A percentile compares a stretch with the other conserved stretches of the same genome.
Conservation (phyloP, 2,888 invertebrate species). For the Drosophila diplacantha region DNA sequence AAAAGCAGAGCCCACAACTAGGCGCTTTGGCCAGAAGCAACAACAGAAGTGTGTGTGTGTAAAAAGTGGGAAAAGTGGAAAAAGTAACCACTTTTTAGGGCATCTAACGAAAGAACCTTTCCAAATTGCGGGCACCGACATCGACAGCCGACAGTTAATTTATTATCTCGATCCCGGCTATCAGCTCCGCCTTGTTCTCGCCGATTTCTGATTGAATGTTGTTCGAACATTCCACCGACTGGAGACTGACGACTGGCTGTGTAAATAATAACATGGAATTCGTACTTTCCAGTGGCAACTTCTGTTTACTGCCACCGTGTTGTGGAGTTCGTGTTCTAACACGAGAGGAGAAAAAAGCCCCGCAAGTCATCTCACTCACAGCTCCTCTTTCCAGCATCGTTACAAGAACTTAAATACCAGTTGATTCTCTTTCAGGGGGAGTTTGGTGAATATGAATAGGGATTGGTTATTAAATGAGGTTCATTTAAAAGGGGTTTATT, state of each 20-base stretch:
- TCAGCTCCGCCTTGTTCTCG: constrained; percentile 26
- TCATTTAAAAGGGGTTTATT: too few species aligned
- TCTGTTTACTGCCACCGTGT: constrained; percentile 30
- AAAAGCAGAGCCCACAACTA: constrained; percentile 39
- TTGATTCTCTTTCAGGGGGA: constrained; percentile 11
- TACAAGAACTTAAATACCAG: constrained; percentile 15
- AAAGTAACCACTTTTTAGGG: constrained; percentile 17
- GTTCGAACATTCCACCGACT: constrained; percentile 29
- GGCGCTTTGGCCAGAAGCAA: constrained; percentile 25
- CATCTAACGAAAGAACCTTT: constrained; percentile 20
- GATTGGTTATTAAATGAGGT: neutral
- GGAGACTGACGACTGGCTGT: neutral
- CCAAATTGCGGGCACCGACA: constrained; percentile 6
- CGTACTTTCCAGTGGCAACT: constrained; percentile 37
- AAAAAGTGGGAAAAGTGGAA: constrained; percentile 10
- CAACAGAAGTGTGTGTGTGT: constrained; percentile 8
- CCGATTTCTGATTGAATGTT: constrained; percentile 43
- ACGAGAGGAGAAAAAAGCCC: constrained; percentile 10
- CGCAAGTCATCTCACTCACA: constrained; percentile 18
- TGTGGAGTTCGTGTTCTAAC: constrained; percentile 25
- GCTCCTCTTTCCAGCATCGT: constrained; percentile 14
- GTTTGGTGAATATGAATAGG: neutral
- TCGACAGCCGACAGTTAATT: constrained; percentile 12
- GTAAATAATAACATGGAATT: constrained; percentile 37
- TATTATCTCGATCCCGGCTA: constrained; percentile 33